Evolutionary conservation across 2,888 invertebrate genomes (phyloP), one percentile per base, ranked within the genome.

Genomic region (Sepioteuthis lessoniana): DNA sequence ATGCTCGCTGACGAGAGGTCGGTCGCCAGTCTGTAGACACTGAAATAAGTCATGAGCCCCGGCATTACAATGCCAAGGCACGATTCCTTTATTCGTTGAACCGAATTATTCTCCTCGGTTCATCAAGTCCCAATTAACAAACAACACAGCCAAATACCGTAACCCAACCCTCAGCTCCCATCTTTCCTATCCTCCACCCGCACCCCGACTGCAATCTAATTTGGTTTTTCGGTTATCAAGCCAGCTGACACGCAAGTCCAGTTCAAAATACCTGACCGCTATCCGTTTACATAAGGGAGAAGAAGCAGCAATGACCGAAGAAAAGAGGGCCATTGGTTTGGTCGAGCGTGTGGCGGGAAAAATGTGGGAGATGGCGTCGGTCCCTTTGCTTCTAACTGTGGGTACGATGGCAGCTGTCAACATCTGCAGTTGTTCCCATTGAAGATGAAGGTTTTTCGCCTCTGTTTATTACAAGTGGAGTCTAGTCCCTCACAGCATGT

Each of bases 71-170:
- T 76, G 76, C 76, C 76, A 76, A n/a, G 76, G 76, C 76, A 76
- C 76, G 76, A 76, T 76, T 76, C n/a, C n/a, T 35, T 76, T 76
- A 76, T 76, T 76, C 76, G n/a, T 16, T 76, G 76, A n/a, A 35
- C 76, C n/a, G 76, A 76, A 76, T 76, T 76, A 76, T 76, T 76
- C 76, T 76, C 76, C 19, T 76, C 76, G 76, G 76, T 76, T 76
- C 76, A 76, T 76, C 76, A 76, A 76, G 76, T 76, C 76, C n/a
- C n/a, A 76, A 76, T 76, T 76, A 76, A 76, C 76, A 76, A 76
- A 76, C 76, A 76, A 76, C 35, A 76, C 76, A 76, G 10, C 16
- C 76, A 35, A 76, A 76, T 76, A 76, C 76, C 76, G 10, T 76
- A 76, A 76, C 76, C 76, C n/a, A 35, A 3, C n/a, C 76, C n/a